Evolutionary conservation across 2,113 vertebrate species (phyloP).

Genomic region (Rhipidura dahli): DNA sequence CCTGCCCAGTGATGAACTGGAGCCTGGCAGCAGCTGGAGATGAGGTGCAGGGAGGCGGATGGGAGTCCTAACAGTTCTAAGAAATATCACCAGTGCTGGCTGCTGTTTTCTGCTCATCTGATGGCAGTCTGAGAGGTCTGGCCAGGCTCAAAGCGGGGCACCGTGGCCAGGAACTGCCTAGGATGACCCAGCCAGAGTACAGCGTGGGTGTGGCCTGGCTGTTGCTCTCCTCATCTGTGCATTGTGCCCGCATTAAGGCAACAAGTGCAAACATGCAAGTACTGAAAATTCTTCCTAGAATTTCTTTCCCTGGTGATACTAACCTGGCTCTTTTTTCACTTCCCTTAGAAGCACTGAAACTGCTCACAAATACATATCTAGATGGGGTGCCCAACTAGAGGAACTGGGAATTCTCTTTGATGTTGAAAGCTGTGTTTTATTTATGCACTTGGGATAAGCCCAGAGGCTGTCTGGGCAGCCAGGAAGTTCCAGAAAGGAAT

Average conservation of each 20-base stretch:
- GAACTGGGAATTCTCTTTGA: slow-evolving; percentile 30
- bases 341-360: neutral
- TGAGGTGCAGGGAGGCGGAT: rapidly evolving
- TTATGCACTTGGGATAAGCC: neutral
- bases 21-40: neutral
- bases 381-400: neutral
- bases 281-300: neutral
- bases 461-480: neutral
- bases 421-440: slow-evolving; percentile 5
- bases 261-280: neutral
- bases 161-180: neutral
- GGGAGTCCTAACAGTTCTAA: neutral
- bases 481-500: slow-evolving; percentile 34
- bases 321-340: neutral
- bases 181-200: neutral
- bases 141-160: neutral
- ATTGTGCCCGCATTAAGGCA: rapidly evolving
- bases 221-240: neutral
- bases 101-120: neutral
- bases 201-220: neutral
- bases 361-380: neutral
- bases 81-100: neutral
- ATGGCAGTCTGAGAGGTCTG: neutral
- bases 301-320: neutral
- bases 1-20: neutral